phyloP scores from a whole-genome alignment of 2,888 invertebrate species.

The Brenthis daphne region DNA sequence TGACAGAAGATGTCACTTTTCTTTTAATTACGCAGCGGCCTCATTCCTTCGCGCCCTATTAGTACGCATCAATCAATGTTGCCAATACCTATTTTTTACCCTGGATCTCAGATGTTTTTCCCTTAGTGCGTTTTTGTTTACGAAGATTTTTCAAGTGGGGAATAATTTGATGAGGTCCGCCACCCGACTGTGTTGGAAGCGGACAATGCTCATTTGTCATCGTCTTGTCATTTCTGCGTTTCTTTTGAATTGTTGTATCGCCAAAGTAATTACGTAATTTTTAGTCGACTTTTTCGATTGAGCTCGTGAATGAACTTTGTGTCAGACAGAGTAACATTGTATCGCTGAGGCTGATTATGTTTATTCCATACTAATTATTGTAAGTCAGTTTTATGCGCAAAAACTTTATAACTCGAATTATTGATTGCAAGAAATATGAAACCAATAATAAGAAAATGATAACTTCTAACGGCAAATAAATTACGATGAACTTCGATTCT shows the following conservation, averaged over 20 bases:
- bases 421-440: constrained; percentile 19
- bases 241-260: constrained; percentile 79
- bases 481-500: constrained; percentile 6
- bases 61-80: constrained; percentile 83
- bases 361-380: constrained; percentile 18
- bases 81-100: constrained; percentile 82
- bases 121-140: constrained; percentile 77
- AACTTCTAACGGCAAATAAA: constrained; percentile 15
- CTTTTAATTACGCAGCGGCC: constrained; percentile 78
- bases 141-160: constrained; percentile 81
- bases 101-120: constrained; percentile 68
- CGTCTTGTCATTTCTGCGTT: constrained; percentile 82
- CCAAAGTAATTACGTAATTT: constrained; percentile 79
- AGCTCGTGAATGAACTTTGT: constrained; percentile 41
- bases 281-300: constrained; percentile 69
- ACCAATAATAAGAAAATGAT: constrained; percentile 13
- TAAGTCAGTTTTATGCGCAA: constrained; percentile 15
- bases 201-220: constrained; percentile 80
- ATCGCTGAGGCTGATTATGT: constrained; percentile 42
- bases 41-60: constrained; percentile 82
- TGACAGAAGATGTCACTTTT: constrained; percentile 81
- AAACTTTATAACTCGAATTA: constrained; percentile 11
- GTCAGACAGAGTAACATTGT: constrained; percentile 40
- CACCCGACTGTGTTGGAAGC: constrained; percentile 79
- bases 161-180: constrained; percentile 82